Base-by-base conservation (phyloP, 2,113 vertebrate species). In the Sigmodon hispidus region DNA sequence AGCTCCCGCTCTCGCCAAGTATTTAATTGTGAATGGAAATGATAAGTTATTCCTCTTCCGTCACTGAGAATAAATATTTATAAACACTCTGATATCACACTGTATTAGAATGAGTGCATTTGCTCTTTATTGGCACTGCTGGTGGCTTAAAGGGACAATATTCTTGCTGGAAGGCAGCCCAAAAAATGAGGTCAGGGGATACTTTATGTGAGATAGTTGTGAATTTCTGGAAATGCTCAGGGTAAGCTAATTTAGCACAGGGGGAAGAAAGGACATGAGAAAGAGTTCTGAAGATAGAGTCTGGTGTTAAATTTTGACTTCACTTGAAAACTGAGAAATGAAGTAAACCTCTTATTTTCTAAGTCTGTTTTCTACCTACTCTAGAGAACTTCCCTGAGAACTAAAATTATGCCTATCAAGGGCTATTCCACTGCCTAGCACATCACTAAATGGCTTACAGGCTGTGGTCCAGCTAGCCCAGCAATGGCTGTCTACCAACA, bases 11-110 rank as follows among this genome's bases (percentile, higher is more conserved):
- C 94, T 67, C 97, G 81, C 93, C 97, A 95, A 98, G 94, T 97
- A 90, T 96, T 94, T 79, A 92, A 93, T 91, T 97, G 63, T 83
- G 81, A 98, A 88, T 93, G 93, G 93, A 96, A 22, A 72, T 93
- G 95, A 98, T 96, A 97, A 92, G 87, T 94, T 97, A 97, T 81
- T 52, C 75, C 91, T 96, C 76, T 96, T 48, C 63, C 40, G 96
- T 97, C 96, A 84, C 93, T 90, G 97, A 96, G 90, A 94, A 94
- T 97, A 98, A 98, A 98, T 97, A 98, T 98, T 98, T 98, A 73
- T 80, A 96, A 55, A 94, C 92, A 97, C 40, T 81, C 95, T 97
- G 98, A 96, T 93, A 95, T 90, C 84, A 57, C 93, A 88, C 34
- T 86, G 3, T 75, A 67, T 16, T n/a, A n/a, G 19, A 59, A 59